phyloP scores from a whole-genome alignment of 2,113 vertebrate species.

The Stegostoma tigrinum region DNA sequence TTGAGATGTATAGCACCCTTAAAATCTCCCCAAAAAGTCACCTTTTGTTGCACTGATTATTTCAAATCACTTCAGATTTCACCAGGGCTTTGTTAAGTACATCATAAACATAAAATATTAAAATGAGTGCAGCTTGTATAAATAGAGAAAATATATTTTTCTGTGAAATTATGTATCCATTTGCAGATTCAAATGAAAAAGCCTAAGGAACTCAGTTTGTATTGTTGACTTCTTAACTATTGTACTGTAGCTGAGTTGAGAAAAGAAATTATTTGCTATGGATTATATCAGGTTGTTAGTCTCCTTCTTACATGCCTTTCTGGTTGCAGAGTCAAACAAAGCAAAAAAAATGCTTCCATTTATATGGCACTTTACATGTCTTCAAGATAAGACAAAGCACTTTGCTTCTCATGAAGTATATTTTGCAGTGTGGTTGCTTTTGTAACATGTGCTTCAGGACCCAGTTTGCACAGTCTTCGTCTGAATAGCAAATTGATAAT shows the following conservation, averaged over 20 bases:
- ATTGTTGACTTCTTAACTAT: background rate
- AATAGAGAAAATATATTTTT: background rate
- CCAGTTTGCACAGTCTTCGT: too few species aligned
- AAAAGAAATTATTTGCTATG: background rate
- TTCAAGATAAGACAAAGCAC: background rate
- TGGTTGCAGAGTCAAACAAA: background rate
- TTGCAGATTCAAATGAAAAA: background rate
- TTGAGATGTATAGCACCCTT: background rate
- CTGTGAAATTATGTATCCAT: background rate
- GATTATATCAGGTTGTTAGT: background rate
- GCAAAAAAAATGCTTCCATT: background rate
- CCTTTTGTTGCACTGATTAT: background rate
- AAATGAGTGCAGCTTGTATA: background rate
- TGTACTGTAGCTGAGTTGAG: background rate
- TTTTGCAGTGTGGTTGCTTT: background rate
- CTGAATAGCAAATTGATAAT: background rate
- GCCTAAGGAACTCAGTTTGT: background rate
- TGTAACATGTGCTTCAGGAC: background rate
- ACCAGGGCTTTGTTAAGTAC: background rate
- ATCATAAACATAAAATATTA: background rate
- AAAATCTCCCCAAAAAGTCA: background rate
- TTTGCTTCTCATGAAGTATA: background rate
- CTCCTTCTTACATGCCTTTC: background rate
- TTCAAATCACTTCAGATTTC: background rate
- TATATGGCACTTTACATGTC: background rate